Conservation (phyloP, 2,113 vertebrate genomes). For the Mesitornis unicolor region DNA sequence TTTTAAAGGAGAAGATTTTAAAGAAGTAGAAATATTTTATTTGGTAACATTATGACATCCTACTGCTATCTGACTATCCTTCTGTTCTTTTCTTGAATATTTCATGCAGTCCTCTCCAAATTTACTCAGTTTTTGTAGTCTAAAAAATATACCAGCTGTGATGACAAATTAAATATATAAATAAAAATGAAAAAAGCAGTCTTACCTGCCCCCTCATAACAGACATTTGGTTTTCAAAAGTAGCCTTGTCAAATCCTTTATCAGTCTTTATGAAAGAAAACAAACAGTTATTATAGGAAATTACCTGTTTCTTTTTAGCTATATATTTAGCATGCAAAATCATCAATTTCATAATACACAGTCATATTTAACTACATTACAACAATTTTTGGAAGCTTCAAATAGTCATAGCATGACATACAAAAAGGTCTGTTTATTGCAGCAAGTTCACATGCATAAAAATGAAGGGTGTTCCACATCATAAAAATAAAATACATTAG, state of each 20-base stretch:
- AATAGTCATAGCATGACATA: not conserved
- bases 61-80: not conserved
- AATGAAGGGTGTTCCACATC: not conserved
- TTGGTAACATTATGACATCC: not conserved
- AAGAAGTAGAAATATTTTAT: not conserved
- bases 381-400: not conserved
- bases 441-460: not conserved
- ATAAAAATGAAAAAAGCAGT: not conserved
- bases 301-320: not conserved
- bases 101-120: not conserved
- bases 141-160: not conserved
- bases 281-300: not conserved
- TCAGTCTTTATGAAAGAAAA: conserved; percentile 78
- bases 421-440: not conserved
- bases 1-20: too few relatives aligned
- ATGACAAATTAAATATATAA: not conserved
- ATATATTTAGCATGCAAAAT: not conserved
- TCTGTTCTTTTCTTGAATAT: not conserved
- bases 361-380: not conserved
- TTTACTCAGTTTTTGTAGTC: not conserved
- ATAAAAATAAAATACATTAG: not conserved
- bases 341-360: not conserved
- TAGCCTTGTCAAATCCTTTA: conserved; percentile 91
- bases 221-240: conserved; percentile 97
- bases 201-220: conserved; percentile 98